phyloP scores from a whole-genome alignment of 2,113 vertebrate species.

The Thermophis baileyi region DNA sequence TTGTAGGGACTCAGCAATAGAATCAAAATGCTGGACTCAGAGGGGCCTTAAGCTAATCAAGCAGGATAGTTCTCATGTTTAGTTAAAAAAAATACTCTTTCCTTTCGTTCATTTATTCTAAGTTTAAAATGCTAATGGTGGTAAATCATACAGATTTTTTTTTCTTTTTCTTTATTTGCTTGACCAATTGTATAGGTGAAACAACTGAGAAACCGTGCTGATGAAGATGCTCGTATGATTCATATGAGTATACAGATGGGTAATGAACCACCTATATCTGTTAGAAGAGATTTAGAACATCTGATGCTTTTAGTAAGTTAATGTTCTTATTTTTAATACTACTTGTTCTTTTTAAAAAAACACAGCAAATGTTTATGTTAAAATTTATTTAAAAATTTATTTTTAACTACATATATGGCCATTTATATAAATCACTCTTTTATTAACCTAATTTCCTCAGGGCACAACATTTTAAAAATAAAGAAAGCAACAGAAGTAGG shows the following conservation, averaged over 20 bases:
- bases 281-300: slow-evolving; percentile 90
- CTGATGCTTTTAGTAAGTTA: slow-evolving; percentile 88
- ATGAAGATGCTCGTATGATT: slow-evolving; percentile 93
- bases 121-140: not conserved
- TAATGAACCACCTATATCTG: slow-evolving; percentile 83
- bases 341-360: not conserved
- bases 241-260: slow-evolving; percentile 97
- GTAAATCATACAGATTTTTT: not conserved
- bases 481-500: not conserved
- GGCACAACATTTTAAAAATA: not conserved
- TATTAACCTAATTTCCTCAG: not conserved
- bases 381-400: not conserved
- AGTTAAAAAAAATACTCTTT: slow-evolving; percentile 1
- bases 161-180: not conserved
- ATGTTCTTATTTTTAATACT: not conserved
- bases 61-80: not conserved
- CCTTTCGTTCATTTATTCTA: not conserved
- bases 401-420: not conserved
- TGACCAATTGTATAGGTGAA: slow-evolving; percentile 80
- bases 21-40: not conserved
- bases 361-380: not conserved
- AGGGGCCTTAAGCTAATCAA: not conserved
- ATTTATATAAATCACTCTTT: not conserved
- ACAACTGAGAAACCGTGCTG: slow-evolving; percentile 92
- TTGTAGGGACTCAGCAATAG: not conserved